Evolutionary conservation across 2,797 vertebrate genomes (phyloP).

Genomic region (Muscicapa comitata): DNA sequence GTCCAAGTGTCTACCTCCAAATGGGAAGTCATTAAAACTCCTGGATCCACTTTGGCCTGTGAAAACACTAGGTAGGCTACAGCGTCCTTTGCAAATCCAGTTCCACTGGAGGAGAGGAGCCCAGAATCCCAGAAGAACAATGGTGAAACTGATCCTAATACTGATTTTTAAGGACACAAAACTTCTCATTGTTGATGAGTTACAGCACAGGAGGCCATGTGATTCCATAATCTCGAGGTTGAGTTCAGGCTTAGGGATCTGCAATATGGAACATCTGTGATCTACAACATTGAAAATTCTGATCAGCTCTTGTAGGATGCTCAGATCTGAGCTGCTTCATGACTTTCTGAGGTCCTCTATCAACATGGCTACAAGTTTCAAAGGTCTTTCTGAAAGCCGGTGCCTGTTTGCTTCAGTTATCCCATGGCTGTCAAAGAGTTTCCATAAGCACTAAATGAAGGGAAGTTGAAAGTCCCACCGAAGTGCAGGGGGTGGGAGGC

Average conservation of each 20-base stretch:
- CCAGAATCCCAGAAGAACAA: not conserved
- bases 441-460: not conserved
- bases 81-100: not conserved
- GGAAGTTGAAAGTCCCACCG: not conserved
- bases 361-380: not conserved
- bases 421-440: not conserved
- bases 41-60: not conserved
- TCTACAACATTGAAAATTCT: not conserved
- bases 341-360: not conserved
- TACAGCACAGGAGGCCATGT: not conserved
- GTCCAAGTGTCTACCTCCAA: not conserved
- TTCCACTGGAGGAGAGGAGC: not conserved
- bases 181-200: not conserved
- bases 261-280: not conserved
- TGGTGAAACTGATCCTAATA: not conserved
- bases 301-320: not conserved
- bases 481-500: rapidly evolving
- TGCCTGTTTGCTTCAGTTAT: not conserved
- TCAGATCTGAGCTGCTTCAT: not conserved
- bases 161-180: not conserved
- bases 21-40: slow-evolving; percentile 11
- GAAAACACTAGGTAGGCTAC: not conserved
- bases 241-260: not conserved
- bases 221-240: rapidly evolving
- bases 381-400: not conserved